A percentile compares a stretch with the other conserved stretches of the same genome.
Conservation (phyloP, 2,113 vertebrate species). For the Mesitornis unicolor region DNA sequence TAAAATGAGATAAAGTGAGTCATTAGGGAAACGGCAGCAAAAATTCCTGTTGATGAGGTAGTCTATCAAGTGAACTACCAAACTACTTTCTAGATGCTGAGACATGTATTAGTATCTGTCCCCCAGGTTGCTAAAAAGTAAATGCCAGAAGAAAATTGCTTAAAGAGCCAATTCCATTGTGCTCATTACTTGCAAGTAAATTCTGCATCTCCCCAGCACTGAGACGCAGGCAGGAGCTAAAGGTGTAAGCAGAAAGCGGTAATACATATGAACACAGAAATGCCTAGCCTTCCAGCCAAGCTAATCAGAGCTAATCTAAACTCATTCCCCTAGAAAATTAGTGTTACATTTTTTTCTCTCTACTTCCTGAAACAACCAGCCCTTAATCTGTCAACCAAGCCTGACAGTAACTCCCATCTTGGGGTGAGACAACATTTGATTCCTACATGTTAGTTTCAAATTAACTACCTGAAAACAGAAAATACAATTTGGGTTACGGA, state of each 20-base stretch:
- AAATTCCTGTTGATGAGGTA: background rate
- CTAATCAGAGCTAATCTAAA: background rate
- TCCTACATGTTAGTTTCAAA: background rate
- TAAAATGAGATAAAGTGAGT: background rate
- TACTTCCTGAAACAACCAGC: background rate
- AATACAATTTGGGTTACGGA: background rate
- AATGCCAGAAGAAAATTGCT: background rate
- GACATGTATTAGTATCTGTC: background rate
- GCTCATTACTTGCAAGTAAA: background rate
- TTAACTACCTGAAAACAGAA: background rate
- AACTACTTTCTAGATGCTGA: background rate
- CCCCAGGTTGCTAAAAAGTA: background rate
- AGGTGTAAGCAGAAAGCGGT: background rate
- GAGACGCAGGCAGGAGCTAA: background rate
- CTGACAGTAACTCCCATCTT: background rate
- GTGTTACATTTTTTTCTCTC: accelerated
- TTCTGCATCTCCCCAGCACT: background rate
- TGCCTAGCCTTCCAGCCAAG: background rate
- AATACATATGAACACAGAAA: background rate
- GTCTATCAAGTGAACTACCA: background rate
- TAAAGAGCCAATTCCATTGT: background rate
- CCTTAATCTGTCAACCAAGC: background rate
- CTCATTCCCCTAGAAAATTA: accelerated
- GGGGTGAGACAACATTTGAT: background rate
- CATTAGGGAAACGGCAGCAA: background rate